phyloP scores from a whole-genome alignment of 2,888 invertebrate species.

The Tinea semifulvella region DNA sequence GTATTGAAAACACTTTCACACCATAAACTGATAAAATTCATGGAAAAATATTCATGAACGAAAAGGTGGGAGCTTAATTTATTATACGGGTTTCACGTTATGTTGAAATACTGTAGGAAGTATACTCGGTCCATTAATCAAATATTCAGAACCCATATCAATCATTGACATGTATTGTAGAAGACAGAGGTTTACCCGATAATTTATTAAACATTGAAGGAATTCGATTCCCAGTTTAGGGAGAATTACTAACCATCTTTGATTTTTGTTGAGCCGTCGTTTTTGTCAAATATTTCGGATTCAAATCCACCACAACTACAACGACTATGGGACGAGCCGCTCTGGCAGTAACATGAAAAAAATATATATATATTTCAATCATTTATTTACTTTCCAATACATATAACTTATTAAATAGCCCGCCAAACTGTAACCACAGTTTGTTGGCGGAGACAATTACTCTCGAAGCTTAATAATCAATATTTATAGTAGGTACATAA shows the following conservation, averaged over 20 bases:
- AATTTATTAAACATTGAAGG: conserved; percentile 22
- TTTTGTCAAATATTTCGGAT: too few species aligned
- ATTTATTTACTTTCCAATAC: too few species aligned
- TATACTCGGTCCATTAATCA: conserved; percentile 41
- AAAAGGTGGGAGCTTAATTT: conserved; percentile 2
- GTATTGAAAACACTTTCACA: conserved; percentile 8
- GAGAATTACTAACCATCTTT: background rate
- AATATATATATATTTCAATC: too few species aligned
- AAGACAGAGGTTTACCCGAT: conserved; percentile 32
- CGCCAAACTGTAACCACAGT: too few species aligned
- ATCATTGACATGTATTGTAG: conserved; percentile 42
- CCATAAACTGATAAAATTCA: conserved; percentile 13
- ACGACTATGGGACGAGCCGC: too few species aligned
- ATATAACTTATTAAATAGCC: too few species aligned
- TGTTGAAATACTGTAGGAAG: conserved; percentile 16
- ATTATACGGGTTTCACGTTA: conserved; percentile 6
- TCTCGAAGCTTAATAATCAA: too few species aligned
- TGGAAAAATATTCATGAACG: conserved; percentile 19
- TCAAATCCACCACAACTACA: too few species aligned
- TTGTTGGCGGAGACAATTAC: too few species aligned
- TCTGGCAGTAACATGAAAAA: too few species aligned
- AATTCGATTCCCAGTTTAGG: background rate
- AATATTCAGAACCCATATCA: conserved; percentile 47
- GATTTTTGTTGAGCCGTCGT: too few species aligned
- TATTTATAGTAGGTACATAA: too few species aligned